Evolutionary conservation across 2,888 invertebrate species (phyloP).

Genomic region (Ditula angustiorana): DNA sequence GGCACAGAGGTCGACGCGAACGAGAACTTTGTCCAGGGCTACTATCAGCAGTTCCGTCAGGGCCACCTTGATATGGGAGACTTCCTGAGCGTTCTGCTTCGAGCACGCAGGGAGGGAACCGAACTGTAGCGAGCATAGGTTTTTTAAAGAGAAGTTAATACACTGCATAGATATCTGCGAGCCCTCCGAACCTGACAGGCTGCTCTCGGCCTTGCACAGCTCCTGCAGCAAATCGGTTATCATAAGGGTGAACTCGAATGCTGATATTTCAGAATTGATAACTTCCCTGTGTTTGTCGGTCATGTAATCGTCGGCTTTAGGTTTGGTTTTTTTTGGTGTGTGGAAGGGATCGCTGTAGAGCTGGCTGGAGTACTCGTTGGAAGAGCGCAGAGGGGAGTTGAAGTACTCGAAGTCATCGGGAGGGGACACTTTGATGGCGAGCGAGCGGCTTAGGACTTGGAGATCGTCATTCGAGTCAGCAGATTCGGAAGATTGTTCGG

Average conservation of each 20-base stretch:
- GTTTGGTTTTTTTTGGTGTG: constrained; percentile 69
- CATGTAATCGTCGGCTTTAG: constrained; percentile 82
- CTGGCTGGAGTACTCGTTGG: constrained; percentile 70
- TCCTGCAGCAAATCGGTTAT: constrained; percentile 85
- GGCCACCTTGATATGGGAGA: constrained; percentile 82
- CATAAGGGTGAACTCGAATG: constrained; percentile 84
- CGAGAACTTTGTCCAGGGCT: constrained; percentile 83
- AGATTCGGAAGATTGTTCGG: constrained; percentile 74
- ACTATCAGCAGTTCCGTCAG: constrained; percentile 85
- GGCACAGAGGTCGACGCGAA: constrained; percentile 82
- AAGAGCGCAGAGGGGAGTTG: constrained; percentile 73
- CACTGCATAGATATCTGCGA: constrained; percentile 85
- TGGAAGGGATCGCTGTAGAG: constrained; percentile 65
- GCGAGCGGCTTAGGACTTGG: constrained; percentile 78
- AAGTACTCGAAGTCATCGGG: constrained; percentile 88
- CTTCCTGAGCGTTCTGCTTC: constrained; percentile 63
- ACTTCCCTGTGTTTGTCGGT: constrained; percentile 82
- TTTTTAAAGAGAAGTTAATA: constrained; percentile 86
- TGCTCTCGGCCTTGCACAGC: constrained; percentile 81
- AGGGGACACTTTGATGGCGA: constrained; percentile 83
- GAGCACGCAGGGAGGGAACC: constrained; percentile 72
- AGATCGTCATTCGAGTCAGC: constrained; percentile 81
- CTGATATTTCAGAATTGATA: constrained; percentile 79
- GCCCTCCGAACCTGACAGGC: constrained; percentile 80
- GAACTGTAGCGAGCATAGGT: constrained; percentile 86